Conservation (phyloP, 2,888 invertebrate species). For the Octonoba sinensis region DNA sequence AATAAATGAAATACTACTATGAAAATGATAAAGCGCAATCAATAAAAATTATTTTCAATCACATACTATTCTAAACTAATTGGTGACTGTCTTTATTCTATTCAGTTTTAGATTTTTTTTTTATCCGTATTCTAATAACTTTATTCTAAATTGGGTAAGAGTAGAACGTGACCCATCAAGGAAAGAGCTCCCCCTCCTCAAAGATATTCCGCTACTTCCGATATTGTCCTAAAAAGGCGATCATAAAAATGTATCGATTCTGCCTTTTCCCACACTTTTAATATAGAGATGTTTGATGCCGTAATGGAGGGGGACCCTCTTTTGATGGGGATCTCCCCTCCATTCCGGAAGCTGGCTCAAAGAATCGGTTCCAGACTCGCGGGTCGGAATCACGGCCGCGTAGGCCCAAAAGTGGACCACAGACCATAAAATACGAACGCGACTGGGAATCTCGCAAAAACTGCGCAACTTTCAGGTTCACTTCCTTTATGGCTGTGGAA, state of each 20-base stretch:
- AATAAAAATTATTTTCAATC: too few relatives aligned
- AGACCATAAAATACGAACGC: constrained; percentile 26
- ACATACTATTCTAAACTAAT: too few relatives aligned
- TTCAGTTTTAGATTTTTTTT: too few relatives aligned
- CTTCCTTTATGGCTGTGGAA: too few relatives aligned
- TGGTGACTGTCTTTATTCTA: too few relatives aligned
- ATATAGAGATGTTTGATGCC: constrained; percentile 26
- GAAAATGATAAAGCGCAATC: too few relatives aligned
- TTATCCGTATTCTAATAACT: too few relatives aligned
- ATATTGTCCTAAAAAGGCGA: constrained; percentile 14
- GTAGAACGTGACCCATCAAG: background rate
- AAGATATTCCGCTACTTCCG: constrained; percentile 27
- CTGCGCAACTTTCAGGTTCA: too few relatives aligned
- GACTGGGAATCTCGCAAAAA: background rate
- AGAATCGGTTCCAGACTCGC: constrained; percentile 44
- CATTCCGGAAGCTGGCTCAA: constrained; percentile 46
- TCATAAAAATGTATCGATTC: constrained; percentile 62
- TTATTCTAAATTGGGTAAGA: too few relatives aligned
- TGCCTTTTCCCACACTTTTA: constrained; percentile 62
- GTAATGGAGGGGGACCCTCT: background rate
- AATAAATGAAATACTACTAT: too few relatives aligned
- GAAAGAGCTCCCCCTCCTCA: constrained; percentile 2
- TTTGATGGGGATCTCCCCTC: constrained; percentile 9
- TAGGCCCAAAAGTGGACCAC: constrained; percentile 59
- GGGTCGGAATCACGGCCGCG: constrained; percentile 54